Evolutionary conservation across 1,140 invertebrate genomes (phyloP).

Genomic region (Mya arenaria): DNA sequence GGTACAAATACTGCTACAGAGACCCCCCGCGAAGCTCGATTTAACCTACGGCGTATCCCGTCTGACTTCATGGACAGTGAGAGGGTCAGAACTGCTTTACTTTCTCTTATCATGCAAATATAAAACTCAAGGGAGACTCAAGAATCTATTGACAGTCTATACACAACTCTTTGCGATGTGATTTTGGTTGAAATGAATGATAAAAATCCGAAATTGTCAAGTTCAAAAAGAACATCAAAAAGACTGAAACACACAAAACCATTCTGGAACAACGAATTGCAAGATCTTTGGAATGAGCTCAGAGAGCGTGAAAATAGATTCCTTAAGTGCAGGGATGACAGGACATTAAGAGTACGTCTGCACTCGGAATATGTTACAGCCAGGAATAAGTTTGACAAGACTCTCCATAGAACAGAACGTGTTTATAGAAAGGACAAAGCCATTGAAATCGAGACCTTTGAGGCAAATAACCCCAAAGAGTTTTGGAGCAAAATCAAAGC

Average conservation of each 20-base stretch:
- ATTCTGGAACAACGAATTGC: constrained; percentile 4
- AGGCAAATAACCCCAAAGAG: constrained; percentile 9
- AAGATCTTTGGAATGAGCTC: background rate
- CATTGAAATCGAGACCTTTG: background rate
- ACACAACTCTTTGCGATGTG: background rate
- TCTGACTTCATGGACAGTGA: constrained; percentile 20
- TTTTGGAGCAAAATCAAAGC: constrained; percentile 43
- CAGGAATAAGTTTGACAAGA: background rate
- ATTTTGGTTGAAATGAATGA: background rate
- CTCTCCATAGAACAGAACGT: background rate
- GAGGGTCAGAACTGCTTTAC: background rate
- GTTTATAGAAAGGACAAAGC: background rate
- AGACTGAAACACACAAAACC: background rate
- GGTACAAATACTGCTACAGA: background rate
- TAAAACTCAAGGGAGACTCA: constrained; percentile 6
- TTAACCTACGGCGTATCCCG: constrained; percentile 6
- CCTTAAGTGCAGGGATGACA: constrained; percentile 6
- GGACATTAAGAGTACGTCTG: background rate
- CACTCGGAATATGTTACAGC: background rate
- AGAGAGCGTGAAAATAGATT: background rate
- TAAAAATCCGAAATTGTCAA: background rate
- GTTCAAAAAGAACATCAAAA: background rate
- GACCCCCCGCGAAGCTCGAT: background rate
- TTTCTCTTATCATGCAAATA: background rate
- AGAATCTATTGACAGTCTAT: background rate